These are phyloP conservation scores for Lacanobia wlatinum DNA, from an alignment of 2,888 invertebrate genomes.

Conservation along the genomic window DNA sequence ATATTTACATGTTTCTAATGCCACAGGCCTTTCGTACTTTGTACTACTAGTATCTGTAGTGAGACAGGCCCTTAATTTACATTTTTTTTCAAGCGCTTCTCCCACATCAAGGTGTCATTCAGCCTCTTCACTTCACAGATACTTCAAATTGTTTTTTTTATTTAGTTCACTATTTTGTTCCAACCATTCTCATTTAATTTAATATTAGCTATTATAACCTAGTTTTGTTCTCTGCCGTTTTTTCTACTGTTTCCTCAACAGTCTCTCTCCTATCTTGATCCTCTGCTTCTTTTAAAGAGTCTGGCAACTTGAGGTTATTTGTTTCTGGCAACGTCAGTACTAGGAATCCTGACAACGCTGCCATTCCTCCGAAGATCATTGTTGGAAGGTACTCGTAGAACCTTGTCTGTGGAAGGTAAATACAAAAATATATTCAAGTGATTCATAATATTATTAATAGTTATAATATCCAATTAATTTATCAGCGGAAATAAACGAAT, in stretches of 20 bases:
- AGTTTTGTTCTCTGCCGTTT: constrained; percentile 68
- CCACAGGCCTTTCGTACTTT: neutral
- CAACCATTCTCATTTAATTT: constrained; percentile 43
- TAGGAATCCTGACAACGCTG: constrained; percentile 89
- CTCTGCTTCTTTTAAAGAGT: constrained; percentile 91
- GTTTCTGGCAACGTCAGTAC: constrained; percentile 92
- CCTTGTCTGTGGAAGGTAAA: constrained; percentile 76
- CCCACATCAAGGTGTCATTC: neutral
- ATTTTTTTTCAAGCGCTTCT: neutral
- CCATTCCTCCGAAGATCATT: constrained; percentile 90
- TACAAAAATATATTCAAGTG: neutral
- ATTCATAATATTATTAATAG: neutral
- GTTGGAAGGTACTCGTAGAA: constrained; percentile 89
- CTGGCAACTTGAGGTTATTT: constrained; percentile 91
- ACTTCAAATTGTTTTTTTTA: constrained; percentile 1
- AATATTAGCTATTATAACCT: constrained; percentile 67
- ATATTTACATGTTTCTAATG: neutral
- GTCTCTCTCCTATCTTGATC: constrained; percentile 78
- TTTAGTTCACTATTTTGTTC: constrained; percentile 53
- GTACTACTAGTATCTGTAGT: neutral
- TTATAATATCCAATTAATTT: neutral
- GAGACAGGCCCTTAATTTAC: constrained; percentile 17
- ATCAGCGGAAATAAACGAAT: neutral
- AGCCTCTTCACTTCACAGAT: constrained; percentile 1
- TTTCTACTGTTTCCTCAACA: constrained; percentile 58